Evolutionary conservation across 2,113 vertebrate genomes (phyloP).

Genomic region (Ardeotis arabs): DNA sequence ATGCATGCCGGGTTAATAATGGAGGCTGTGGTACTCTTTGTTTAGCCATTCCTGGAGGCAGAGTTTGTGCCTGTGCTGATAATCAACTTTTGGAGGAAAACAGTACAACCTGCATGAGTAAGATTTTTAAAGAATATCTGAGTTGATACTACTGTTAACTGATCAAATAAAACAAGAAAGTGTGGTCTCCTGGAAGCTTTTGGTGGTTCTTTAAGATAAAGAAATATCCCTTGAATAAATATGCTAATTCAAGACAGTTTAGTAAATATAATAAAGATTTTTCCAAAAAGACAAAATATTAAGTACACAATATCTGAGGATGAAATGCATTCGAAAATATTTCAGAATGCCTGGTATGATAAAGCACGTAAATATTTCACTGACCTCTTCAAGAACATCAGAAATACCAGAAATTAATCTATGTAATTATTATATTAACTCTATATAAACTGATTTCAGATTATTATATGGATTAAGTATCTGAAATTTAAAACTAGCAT

Average conservation of each 20-base stretch:
- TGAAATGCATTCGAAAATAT: neutral
- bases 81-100: constrained; percentile 94
- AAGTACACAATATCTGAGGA: neutral
- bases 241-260: neutral
- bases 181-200: neutral
- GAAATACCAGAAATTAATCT: neutral
- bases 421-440: neutral
- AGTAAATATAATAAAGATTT: neutral
- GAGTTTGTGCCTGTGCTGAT: constrained; percentile 97
- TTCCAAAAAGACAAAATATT: neutral
- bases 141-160: neutral
- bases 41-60: constrained; percentile 91
- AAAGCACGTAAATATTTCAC: neutral
- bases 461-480: neutral
- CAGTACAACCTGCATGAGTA: constrained; percentile 92
- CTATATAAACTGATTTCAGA: neutral
- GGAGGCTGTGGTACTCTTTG: constrained; percentile 94
- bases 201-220: neutral
- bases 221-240: neutral
- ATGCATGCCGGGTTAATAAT: constrained; percentile 93
- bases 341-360: neutral
- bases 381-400: neutral
- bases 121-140: constrained; percentile 47
- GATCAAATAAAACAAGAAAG: neutral
- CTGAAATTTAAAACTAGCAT: neutral